Conservation (phyloP, 2,113 vertebrate species). For the Cygnus atratus region DNA sequence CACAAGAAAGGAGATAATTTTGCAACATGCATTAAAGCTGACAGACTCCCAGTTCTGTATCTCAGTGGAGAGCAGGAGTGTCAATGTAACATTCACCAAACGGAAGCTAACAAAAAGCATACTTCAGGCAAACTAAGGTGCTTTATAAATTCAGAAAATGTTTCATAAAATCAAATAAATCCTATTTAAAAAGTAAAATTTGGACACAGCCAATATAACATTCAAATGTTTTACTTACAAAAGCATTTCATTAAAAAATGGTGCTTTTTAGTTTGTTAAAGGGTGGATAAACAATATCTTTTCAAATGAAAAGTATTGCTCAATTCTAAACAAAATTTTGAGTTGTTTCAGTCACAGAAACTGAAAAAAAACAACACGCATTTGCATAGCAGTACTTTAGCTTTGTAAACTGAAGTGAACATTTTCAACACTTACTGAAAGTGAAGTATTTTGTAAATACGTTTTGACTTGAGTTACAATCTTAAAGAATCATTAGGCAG, state of each 20-base stretch:
- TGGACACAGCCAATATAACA: background rate
- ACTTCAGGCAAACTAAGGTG: background rate
- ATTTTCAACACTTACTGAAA: background rate
- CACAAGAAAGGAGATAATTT: background rate
- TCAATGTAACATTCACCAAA: background rate
- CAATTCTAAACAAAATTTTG: slow-evolving; percentile 25
- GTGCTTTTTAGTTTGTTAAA: background rate
- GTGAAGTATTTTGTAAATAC: background rate
- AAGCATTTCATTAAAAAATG: background rate
- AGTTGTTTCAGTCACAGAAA: background rate
- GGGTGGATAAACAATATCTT: background rate
- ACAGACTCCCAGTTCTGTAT: background rate
- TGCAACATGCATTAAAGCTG: background rate
- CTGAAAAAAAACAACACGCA: background rate
- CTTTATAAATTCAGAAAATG: background rate
- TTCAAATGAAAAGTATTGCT: slow-evolving; percentile 32
- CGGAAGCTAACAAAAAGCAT: background rate
- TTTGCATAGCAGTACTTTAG: background rate
- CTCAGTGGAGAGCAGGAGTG: background rate
- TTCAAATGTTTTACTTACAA: background rate
- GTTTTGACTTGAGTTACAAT: background rate
- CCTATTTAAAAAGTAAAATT: background rate
- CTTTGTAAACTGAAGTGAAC: background rate
- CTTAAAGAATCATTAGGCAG: background rate
- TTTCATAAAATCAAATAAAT: background rate